These are phyloP conservation scores for Petrocephalus schoutedeni DNA, from an alignment of 2,797 vertebrate genomes.

Conservation along the genomic window DNA sequence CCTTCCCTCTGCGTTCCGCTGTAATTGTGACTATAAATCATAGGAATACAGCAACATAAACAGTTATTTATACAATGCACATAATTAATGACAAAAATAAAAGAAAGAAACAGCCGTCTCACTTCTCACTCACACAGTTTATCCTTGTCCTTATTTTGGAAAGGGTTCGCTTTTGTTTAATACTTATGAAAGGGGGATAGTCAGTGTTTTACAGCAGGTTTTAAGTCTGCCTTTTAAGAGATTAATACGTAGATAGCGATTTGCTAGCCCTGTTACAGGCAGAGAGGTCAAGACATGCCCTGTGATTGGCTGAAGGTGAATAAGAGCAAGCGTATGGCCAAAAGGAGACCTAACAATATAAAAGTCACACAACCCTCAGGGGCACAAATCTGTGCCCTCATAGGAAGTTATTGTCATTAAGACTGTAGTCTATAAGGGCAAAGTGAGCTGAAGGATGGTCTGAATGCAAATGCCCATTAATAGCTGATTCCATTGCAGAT, in stretches of 20 bases:
- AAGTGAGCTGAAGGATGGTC: slow-evolving; percentile 28
- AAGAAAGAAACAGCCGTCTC: neutral
- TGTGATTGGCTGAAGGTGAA: neutral
- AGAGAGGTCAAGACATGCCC: neutral
- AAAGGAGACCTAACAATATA: neutral
- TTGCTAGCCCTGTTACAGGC: neutral
- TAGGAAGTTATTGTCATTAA: neutral
- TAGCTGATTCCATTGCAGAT: neutral
- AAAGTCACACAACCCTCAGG: slow-evolving; percentile 23
- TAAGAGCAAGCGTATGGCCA: neutral
- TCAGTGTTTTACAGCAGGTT: slow-evolving; percentile 56
- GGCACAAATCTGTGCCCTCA: slow-evolving; percentile 22
- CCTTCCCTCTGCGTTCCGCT: neutral
- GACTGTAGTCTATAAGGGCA: slow-evolving; percentile 18
- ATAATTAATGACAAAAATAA: slow-evolving; percentile 20
- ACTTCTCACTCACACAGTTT: slow-evolving; percentile 23
- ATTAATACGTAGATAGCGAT: neutral
- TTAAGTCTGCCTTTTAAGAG: slow-evolving; percentile 23
- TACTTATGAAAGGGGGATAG: slow-evolving; percentile 51
- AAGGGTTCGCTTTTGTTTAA: slow-evolving; percentile 55
- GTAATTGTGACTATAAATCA: slow-evolving; percentile 8
- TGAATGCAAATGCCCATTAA: neutral
- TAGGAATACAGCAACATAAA: slow-evolving; percentile 30
- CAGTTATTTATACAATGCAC: neutral
- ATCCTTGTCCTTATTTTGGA: slow-evolving; percentile 51